A percentile compares a stretch with the other conserved stretches of the same genome.
Conservation (phyloP, 2,113 vertebrate species). For the Equus quagga region DNA sequence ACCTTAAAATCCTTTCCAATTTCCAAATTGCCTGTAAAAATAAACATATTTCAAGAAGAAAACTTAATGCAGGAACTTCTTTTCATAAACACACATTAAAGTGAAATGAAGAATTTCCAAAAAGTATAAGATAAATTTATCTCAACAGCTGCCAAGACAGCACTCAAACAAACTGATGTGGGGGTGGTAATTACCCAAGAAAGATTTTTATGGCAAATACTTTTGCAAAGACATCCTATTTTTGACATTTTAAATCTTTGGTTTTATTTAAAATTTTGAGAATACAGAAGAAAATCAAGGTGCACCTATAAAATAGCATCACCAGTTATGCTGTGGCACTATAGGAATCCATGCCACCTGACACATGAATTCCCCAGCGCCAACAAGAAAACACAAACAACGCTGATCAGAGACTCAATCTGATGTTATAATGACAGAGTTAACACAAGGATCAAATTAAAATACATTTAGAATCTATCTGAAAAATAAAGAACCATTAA, state of each 20-base stretch:
- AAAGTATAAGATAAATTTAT: not conserved
- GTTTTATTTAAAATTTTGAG: slow-evolving; percentile 4
- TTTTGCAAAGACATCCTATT: slow-evolving; percentile 3
- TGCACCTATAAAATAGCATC: not conserved
- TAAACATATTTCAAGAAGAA: slow-evolving; percentile 75
- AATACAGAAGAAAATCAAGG: not conserved
- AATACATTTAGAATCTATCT: slow-evolving; percentile 34
- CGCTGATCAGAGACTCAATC: slow-evolving; percentile 40
- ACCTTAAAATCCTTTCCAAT: slow-evolving; percentile 75
- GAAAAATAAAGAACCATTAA: slow-evolving; percentile 45
- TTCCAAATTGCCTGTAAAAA: slow-evolving; percentile 80
- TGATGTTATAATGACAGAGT: not conserved
- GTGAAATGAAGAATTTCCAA: slow-evolving; percentile 55
- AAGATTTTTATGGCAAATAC: slow-evolving; percentile 23
- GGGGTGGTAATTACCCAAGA: not conserved
- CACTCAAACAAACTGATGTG: not conserved
- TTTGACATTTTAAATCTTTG: slow-evolving; percentile 32
- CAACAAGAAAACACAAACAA: slow-evolving; percentile 47
- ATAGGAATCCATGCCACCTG: not conserved
- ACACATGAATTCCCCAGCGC: not conserved
- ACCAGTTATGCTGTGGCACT: not conserved
- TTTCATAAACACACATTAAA: slow-evolving; percentile 32
- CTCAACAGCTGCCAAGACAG: slow-evolving; percentile 15
- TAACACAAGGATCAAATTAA: slow-evolving; percentile 49
- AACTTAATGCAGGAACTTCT: slow-evolving; percentile 56